Evolutionary conservation across 2,113 vertebrate species (phyloP), one percentile per base, ranked within the genome.

Genomic region (Equus przewalskii): DNA sequence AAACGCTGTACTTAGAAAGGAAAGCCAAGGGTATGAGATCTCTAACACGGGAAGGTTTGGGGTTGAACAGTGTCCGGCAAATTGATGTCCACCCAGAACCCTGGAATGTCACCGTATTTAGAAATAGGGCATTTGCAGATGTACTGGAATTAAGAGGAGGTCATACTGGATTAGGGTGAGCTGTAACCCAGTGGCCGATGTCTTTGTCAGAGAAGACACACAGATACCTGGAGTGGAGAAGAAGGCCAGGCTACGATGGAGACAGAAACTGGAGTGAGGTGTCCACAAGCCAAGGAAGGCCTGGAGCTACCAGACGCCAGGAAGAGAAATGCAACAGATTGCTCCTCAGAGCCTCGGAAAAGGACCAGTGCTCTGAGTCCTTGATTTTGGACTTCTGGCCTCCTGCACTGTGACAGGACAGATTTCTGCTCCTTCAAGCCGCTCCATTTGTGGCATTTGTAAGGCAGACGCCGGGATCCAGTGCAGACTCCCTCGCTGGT

Each of bases 221-320:
- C 10, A 12, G 5, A 58, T 18, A 21, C 22, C 2, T 7, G 13
- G 19, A 5, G 19, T 0, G 1, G 36, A 54, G 73, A 41, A 4
- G 19, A 24, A 69, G 36, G n/a, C n/a, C 26, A 1, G 3, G 36
- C 22, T 3, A 24, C 0, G 5, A 7, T 0, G 0, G 73, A 56
- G 12, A 0, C 51, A 4, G 62, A 24, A 9, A 14, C 7, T 21
- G 44, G 24, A 54, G 46, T 2, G n/a, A 18, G 16, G 46, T 3
- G 28, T 3, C 49, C 8, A 21, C 3, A 26, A 4, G 33, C 51
- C 0, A 1, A 67, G 11, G 28, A 21, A 5, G 15, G 13, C 1
- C 2, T 0, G 4, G 11, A 30, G n/a, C 16, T 21, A 15, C 46
- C 4, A 6, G 18, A 33, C 6, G 5, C 56, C 12, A 2, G 28